Conservation (phyloP, 2,113 vertebrate species). For the Phyllostomus discolor region DNA sequence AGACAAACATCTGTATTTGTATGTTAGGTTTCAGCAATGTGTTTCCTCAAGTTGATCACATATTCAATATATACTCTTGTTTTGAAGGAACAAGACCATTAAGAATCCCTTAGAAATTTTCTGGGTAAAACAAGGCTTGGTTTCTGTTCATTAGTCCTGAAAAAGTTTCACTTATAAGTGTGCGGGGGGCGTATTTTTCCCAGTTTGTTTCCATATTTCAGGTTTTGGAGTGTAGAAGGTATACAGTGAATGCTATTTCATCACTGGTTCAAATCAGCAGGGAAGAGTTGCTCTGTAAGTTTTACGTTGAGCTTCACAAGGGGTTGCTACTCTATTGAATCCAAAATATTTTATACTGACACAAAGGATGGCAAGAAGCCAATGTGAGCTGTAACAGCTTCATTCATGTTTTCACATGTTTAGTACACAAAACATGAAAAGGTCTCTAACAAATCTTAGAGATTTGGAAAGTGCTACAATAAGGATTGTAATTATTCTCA, state of each 20-base stretch:
- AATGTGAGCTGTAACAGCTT: background rate
- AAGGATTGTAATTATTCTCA: background rate
- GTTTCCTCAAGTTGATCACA: conserved; percentile 2
- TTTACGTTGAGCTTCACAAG: conserved; percentile 56
- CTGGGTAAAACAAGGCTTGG: background rate
- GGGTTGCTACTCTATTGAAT: conserved; percentile 51
- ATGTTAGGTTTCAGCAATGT: background rate
- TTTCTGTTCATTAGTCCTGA: background rate
- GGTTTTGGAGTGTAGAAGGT: background rate
- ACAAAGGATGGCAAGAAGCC: conserved; percentile 55
- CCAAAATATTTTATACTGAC: conserved; percentile 63
- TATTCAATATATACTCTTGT: background rate
- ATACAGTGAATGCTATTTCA: background rate
- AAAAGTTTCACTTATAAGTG: background rate
- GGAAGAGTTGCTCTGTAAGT: conserved; percentile 54
- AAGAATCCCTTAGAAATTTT: background rate
- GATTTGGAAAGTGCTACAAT: background rate
- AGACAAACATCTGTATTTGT: background rate
- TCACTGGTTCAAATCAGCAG: background rate
- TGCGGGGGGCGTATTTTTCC: background rate
- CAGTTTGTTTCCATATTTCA: conserved; percentile 16
- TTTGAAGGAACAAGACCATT: background rate
- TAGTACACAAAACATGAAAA: conserved; percentile 38
- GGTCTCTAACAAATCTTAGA: background rate
- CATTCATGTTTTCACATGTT: conserved; percentile 40